Percentiles rank a stretch among this genome's conserved stretches.
Conservation (phyloP, 1,140 invertebrate genomes). For the Diabrotica undecimpunctata region DNA sequence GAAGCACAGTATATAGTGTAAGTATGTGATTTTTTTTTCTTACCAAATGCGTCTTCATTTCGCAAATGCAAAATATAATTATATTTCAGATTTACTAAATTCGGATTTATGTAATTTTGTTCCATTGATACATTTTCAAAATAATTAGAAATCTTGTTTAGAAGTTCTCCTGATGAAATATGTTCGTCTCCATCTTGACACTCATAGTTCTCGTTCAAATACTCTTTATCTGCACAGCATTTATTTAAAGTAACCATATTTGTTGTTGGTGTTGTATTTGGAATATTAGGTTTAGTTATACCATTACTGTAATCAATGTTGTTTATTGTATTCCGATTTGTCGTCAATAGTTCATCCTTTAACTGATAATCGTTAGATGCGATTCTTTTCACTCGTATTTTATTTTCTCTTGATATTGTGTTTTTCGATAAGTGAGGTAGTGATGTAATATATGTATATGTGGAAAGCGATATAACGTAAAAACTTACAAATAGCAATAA, state of each 20-base stretch:
- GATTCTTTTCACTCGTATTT: neutral
- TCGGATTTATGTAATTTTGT: neutral
- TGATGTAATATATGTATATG: slow-evolving; percentile 1
- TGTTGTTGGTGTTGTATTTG: neutral
- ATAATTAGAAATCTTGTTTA: too few species aligned
- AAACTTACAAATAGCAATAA: slow-evolving; percentile 5
- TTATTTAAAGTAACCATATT: slow-evolving; percentile 6
- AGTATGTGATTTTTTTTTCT: neutral
- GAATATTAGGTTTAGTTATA: too few species aligned
- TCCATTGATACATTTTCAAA: too few species aligned
- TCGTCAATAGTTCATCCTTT: too few species aligned
- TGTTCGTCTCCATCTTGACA: neutral
- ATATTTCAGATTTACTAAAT: neutral
- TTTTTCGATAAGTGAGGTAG: neutral
- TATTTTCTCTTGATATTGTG: neutral
- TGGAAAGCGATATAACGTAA: slow-evolving; percentile 5
- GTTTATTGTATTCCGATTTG: too few species aligned
- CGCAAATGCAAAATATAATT: neutral
- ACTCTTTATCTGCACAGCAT: slow-evolving; percentile 1
- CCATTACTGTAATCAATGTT: too few species aligned
- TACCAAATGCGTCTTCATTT: neutral
- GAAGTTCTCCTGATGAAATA: neutral
- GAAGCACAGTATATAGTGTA: too few species aligned
- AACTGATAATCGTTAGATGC: neutral
- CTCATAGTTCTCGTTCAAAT: slow-evolving; percentile 5